phyloP scores from a whole-genome alignment of 2,797 vertebrate species.

The Eutrigla gurnardus region DNA sequence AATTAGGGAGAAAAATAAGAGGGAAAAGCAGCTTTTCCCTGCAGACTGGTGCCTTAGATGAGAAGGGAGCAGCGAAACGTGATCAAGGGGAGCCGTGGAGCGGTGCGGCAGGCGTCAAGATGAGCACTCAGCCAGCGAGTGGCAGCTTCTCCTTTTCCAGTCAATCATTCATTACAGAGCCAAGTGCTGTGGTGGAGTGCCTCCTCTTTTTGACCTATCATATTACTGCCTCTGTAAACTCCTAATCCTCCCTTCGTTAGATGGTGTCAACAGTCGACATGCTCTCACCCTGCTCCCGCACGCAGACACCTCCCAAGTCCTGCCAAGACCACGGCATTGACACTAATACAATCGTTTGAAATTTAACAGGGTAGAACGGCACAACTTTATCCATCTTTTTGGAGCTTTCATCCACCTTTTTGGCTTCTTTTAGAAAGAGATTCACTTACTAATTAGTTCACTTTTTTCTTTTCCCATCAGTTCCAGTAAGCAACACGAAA shows the following conservation, averaged over 20 bases:
- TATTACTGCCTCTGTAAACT: conserved; percentile 98
- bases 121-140: conserved; percentile 87
- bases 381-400: conserved; percentile 68
- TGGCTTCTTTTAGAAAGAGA: conserved; percentile 31
- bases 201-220: conserved; percentile 96
- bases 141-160: conserved; percentile 92
- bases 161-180: conserved; percentile 97
- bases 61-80: conserved; percentile 94
- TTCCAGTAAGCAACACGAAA: conserved; percentile 25
- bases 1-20: conserved; percentile 97
- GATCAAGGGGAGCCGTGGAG: conserved; percentile 94
- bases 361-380: conserved; percentile 89
- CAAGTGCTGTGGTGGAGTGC: conserved; percentile 91
- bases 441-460: conserved; percentile 28
- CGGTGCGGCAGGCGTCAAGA: conserved; percentile 92
- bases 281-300: conserved; percentile 62
- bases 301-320: conserved; percentile 79
- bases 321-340: conserved; percentile 90
- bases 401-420: conserved; percentile 48
- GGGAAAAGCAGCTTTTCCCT: conserved; percentile 94
- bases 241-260: conserved; percentile 97
- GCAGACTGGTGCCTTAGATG: conserved; percentile 92
- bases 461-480: conserved; percentile 20
- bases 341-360: conserved; percentile 90
- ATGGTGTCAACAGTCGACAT: conserved; percentile 91